These are phyloP conservation scores for Phylloscopus collybita DNA, from an alignment of 2,797 vertebrate species.

Conservation along the genomic window DNA sequence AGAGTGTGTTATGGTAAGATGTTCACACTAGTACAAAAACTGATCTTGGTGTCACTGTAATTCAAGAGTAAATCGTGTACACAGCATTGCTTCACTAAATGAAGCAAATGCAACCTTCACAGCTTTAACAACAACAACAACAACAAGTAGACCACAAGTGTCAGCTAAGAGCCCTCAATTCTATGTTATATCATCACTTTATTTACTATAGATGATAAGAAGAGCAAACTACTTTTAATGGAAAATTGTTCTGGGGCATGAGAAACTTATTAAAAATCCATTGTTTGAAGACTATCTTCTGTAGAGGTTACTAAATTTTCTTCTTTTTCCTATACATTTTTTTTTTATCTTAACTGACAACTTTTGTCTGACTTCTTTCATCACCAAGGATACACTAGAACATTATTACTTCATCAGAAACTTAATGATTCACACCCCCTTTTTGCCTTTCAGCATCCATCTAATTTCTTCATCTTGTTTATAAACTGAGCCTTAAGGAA, in stretches of 20 bases:
- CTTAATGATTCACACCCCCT: neutral
- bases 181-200: neutral
- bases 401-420: slow-evolving; percentile 8
- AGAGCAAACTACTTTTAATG: neutral
- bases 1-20: neutral
- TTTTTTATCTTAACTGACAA: neutral
- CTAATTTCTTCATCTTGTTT: neutral
- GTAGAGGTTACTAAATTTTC: neutral
- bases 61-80: neutral
- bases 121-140: neutral
- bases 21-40: neutral
- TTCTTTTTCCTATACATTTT: neutral
- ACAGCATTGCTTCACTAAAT: neutral
- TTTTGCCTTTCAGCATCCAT: neutral
- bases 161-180: neutral
- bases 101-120: neutral
- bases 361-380: slow-evolving; percentile 22
- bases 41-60: neutral
- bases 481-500: neutral
- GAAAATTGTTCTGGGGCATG: neutral
- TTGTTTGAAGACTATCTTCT: neutral
- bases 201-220: neutral
- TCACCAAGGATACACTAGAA: neutral
- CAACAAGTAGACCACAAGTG: neutral
- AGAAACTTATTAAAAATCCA: neutral